Conservation (phyloP, 1,140 invertebrate species). For the Luehdorfia chinensis region DNA sequence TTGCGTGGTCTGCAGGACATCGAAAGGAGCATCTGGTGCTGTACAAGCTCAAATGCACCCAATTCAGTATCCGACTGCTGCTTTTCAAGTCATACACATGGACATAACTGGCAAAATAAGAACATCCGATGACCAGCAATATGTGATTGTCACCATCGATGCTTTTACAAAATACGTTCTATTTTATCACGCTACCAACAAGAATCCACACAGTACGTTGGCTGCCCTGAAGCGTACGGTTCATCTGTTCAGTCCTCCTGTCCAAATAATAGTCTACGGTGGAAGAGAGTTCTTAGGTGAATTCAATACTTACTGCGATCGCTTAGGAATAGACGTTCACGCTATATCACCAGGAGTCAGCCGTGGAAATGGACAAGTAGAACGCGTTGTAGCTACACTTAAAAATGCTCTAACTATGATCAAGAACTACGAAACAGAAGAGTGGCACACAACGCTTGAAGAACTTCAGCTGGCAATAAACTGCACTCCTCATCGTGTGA, state of each 20-base stretch:
- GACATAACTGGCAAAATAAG: conserved; percentile 42
- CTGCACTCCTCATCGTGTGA: background rate
- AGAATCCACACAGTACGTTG: conserved; percentile 23
- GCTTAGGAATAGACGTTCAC: conserved; percentile 26
- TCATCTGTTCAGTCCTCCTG: conserved; percentile 34
- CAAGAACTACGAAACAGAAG: too few relatives aligned
- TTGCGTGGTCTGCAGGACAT: conserved; percentile 28
- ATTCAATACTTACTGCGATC: conserved; percentile 29
- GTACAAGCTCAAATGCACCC: conserved; percentile 33
- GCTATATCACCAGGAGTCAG: conserved; percentile 27
- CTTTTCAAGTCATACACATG: conserved; percentile 35
- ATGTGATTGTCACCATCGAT: conserved; percentile 48
- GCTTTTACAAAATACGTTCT: conserved; percentile 46
- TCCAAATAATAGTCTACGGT: conserved; percentile 32
- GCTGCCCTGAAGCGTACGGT: conserved; percentile 27
- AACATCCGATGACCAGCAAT: conserved; percentile 24
- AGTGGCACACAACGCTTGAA: too few relatives aligned
- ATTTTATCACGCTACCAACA: conserved; percentile 23
- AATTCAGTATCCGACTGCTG: conserved; percentile 31
- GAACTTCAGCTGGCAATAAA: background rate
- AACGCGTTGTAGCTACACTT: conserved; percentile 28
- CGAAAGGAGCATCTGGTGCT: conserved; percentile 27
- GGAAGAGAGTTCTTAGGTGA: conserved; percentile 34
- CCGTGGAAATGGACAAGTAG: conserved; percentile 36
- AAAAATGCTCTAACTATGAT: too few relatives aligned